A percentile compares a stretch with the other conserved stretches of the same genome.
phyloP scores from a whole-genome alignment of 2,113 vertebrate genomes.

The Colaptes auratus region DNA sequence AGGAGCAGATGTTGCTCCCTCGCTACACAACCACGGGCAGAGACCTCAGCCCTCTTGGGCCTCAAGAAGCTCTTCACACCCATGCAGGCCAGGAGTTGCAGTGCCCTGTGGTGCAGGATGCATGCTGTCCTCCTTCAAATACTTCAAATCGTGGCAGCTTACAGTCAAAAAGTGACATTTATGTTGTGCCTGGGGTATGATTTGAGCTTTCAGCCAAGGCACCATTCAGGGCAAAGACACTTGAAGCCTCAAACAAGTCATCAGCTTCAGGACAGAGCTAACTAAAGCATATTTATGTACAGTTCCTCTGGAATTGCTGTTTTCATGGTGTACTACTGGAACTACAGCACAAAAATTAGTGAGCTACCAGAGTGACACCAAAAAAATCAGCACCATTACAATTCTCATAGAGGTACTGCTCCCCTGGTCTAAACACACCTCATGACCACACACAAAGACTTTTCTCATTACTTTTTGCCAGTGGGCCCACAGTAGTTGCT shows the following conservation, averaged over 20 bases:
- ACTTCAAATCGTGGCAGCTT: background rate
- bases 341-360: background rate
- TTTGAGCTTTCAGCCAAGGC: background rate
- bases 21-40: background rate
- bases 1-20: background rate
- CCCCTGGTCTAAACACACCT: background rate
- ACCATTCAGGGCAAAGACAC: background rate
- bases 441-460: background rate
- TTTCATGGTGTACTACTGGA: background rate
- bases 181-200: background rate
- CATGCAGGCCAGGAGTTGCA: background rate
- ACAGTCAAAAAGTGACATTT: background rate
- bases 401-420: background rate
- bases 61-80: background rate
- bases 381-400: too few species aligned
- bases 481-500: background rate
- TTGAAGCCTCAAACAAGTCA: background rate
- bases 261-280: background rate
- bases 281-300: background rate
- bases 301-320: background rate
- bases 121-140: background rate
- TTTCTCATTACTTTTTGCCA: background rate
- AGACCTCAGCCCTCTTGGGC: fast-evolving
- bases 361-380: background rate
- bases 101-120: background rate